Evolutionary conservation across 2,113 vertebrate genomes (phyloP).

Genomic region (Eulacestoma nigropectus): DNA sequence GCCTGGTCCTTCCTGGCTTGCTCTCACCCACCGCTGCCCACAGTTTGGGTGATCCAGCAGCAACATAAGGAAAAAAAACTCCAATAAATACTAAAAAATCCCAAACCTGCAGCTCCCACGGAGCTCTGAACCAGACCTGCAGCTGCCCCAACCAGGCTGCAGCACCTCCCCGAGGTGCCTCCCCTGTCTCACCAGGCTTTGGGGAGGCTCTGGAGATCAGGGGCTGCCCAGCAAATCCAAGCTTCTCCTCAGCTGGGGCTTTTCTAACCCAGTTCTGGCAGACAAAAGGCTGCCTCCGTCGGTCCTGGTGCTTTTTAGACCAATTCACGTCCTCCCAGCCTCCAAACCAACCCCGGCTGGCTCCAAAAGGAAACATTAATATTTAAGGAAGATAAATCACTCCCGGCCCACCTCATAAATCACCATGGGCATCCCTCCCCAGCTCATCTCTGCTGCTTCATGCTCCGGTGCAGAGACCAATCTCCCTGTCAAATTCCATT

Average conservation of each 20-base stretch:
- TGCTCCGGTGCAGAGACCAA: not conserved
- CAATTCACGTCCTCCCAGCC: not conserved
- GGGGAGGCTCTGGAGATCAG: not conserved
- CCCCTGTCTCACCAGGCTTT: not conserved
- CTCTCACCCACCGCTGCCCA: not conserved
- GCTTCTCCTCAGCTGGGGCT: not conserved
- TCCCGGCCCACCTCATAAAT: not conserved
- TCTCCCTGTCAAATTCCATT: not conserved
- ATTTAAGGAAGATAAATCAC: constrained; percentile 47
- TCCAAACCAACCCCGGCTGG: not conserved
- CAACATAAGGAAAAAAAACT: not conserved
- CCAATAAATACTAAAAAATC: not conserved
- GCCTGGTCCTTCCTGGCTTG: not conserved
- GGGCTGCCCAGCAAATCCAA: not conserved
- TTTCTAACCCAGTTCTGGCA: not conserved
- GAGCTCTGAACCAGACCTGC: not conserved
- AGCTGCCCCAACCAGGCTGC: not conserved
- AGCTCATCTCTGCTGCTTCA: not conserved
- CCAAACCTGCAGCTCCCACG: not conserved
- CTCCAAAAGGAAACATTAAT: not conserved
- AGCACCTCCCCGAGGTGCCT: not conserved
- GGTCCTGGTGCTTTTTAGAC: not conserved
- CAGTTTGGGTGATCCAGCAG: not conserved
- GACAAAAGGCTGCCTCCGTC: not conserved
- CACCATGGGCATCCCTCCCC: not conserved